phyloP scores from a whole-genome alignment of 2,113 vertebrate species.

The Prunella himalayana region DNA sequence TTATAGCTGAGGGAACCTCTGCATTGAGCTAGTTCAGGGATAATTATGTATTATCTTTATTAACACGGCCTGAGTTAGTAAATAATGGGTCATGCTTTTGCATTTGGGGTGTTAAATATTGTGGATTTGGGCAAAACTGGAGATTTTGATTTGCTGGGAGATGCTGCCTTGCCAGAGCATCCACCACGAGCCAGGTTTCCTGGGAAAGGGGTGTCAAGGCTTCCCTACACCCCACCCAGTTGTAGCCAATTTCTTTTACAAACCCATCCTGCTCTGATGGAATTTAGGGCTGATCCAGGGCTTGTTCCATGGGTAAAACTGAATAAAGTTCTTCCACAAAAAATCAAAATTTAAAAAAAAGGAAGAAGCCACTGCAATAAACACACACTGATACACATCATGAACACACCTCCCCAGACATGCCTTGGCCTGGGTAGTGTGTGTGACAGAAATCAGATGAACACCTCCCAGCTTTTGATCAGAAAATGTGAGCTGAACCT shows the following conservation, averaged over 20 bases:
- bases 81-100: conserved; percentile 3
- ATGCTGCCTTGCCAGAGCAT: neutral
- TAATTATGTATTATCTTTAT: conserved; percentile 62
- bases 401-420: neutral
- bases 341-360: neutral
- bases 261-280: neutral
- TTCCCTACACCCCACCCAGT: neutral
- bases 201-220: neutral
- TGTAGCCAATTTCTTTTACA: neutral
- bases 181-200: neutral
- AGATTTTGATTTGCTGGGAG: neutral
- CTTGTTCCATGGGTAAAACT: neutral
- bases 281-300: neutral
- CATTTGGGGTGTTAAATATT: neutral
- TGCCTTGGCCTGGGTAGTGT: neutral
- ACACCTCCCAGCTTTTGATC: neutral
- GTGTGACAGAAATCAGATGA: neutral
- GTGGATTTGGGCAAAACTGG: neutral
- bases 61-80: conserved; percentile 10
- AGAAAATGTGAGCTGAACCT: neutral
- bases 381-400: neutral
- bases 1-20: conserved; percentile 43
- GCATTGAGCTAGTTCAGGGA: conserved; percentile 39
- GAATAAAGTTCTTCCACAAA: neutral
- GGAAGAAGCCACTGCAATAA: neutral